Evolutionary conservation across 2,888 invertebrate species (phyloP).

Genomic region (Ommatoiulus sabulosus): DNA sequence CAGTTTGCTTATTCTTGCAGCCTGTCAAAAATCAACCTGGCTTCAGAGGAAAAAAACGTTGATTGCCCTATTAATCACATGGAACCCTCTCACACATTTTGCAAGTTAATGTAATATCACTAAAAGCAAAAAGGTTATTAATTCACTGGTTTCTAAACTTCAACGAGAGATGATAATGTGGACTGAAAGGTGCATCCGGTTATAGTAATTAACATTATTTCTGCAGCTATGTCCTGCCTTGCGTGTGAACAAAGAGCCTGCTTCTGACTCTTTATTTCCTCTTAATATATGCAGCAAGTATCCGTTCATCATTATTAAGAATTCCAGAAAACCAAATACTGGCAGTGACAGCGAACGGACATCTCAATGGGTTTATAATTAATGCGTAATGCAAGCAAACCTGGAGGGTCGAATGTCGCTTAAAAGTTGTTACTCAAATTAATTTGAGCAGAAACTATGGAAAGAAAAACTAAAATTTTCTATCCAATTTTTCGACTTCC

Average conservation of each 20-base stretch:
- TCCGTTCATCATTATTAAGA: background rate
- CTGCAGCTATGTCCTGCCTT: background rate
- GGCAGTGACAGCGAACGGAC: background rate
- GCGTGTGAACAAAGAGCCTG: background rate
- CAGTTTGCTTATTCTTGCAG: too few species aligned
- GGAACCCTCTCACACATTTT: background rate
- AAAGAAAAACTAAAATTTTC: too few species aligned
- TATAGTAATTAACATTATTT: background rate
- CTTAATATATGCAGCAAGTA: background rate
- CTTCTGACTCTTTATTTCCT: background rate
- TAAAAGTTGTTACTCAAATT: too few species aligned
- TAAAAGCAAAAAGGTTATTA: too few species aligned
- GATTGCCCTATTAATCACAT: background rate
- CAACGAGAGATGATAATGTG: background rate
- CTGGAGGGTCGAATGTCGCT: too few species aligned
- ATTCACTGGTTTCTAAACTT: background rate
- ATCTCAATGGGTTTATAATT: background rate
- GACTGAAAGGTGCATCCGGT: background rate
- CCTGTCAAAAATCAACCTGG: too few species aligned
- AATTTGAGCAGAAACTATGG: too few species aligned
- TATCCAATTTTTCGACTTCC: too few species aligned
- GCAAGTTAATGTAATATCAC: background rate
- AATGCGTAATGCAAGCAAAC: too few species aligned
- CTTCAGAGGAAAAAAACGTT: too few species aligned
- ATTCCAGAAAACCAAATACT: background rate